These are phyloP conservation scores for Acrobasis consociella DNA, from an alignment of 2,888 invertebrate genomes.

Conservation along the genomic window DNA sequence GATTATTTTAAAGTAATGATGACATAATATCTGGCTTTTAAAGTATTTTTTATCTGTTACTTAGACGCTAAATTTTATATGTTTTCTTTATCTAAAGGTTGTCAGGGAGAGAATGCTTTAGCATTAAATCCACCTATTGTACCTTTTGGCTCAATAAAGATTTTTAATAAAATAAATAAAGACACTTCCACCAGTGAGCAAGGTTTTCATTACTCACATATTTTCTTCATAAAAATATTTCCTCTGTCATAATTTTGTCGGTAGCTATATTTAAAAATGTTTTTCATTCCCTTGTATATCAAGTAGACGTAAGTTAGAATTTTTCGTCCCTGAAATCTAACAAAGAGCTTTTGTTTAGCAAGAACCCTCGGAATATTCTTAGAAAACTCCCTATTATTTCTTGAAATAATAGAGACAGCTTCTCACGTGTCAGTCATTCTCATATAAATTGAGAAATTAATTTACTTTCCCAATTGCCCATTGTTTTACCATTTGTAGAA, in stretches of 20 bases:
- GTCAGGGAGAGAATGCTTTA: no score
- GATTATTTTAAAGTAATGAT: no score
- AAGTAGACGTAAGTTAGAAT: not conserved
- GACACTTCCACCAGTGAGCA: no score
- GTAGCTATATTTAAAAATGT: not conserved
- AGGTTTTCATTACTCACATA: no score
- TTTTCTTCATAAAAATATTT: no score
- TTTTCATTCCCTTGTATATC: not conserved
- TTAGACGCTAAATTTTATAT: no score
- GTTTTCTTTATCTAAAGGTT: no score
- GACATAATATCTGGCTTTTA: no score
- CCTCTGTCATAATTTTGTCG: not conserved
- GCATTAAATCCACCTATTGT: no score
- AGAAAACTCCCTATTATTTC: constrained; percentile 2
- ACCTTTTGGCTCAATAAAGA: no score
- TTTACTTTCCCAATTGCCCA: not conserved
- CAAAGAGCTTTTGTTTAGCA: constrained; percentile 17
- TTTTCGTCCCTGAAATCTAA: constrained; percentile 7
- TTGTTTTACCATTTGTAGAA: not conserved
- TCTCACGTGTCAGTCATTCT: constrained; percentile 1
- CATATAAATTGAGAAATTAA: constrained; percentile 11
- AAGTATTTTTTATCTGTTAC: no score
- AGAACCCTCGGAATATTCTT: constrained; percentile 7
- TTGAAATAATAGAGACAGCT: constrained; percentile 4
- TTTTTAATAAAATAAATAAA: no score